These are phyloP conservation scores for Drosophila rhopaloa DNA, from an alignment of 1,140 invertebrate genomes.

Conservation along the genomic window DNA sequence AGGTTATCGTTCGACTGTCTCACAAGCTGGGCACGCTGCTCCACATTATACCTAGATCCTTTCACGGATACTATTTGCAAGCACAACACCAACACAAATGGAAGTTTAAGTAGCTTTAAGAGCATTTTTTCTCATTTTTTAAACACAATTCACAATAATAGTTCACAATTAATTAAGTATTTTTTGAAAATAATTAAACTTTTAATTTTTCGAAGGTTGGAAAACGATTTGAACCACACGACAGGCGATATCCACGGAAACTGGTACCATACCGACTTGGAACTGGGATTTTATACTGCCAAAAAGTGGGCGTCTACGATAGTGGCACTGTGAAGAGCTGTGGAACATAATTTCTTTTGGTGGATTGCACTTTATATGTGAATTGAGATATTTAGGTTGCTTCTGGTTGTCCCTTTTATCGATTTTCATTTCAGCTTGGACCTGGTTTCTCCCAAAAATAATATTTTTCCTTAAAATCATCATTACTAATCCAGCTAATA, in stretches of 20 bases:
- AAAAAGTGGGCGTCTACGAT: constrained; percentile 43
- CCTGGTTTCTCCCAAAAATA: no score
- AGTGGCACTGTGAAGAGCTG: neutral
- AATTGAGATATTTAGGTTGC: no score
- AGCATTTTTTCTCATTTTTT: constrained; percentile 44
- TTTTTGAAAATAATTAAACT: neutral
- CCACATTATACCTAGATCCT: neutral
- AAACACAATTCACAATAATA: neutral
- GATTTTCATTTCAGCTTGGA: no score
- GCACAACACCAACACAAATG: constrained; percentile 16
- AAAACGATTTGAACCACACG: constrained; percentile 1
- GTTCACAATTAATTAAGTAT: neutral
- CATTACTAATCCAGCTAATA: no score
- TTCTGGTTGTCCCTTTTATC: no score
- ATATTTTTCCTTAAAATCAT: no score
- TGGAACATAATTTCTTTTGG: constrained; percentile 2
- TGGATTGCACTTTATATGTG: no score
- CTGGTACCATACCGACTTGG: constrained; percentile 2
- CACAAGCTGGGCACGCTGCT: constrained; percentile 5
- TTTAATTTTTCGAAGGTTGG: neutral
- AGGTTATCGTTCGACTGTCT: constrained; percentile 42
- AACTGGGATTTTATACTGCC: constrained; percentile 29
- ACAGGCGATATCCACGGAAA: constrained; percentile 10
- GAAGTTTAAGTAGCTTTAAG: neutral
- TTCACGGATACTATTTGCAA: constrained; percentile 2